Base-by-base conservation (phyloP, 2,797 vertebrate genomes). In the Kryptopterus vitreolus region DNA sequence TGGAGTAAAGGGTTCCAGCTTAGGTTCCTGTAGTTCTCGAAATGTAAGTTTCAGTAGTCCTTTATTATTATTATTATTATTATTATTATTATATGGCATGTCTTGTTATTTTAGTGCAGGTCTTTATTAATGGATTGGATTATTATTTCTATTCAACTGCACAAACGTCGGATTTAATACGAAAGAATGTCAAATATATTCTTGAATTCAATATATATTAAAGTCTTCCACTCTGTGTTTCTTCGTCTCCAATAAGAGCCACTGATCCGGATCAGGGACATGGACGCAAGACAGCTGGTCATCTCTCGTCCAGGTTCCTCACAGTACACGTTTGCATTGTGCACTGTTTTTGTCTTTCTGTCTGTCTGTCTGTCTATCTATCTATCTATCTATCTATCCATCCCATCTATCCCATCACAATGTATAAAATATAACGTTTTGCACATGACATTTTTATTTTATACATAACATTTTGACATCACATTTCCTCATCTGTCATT, bases 1-100 rank as follows among this genome's bases (percentile, higher is more conserved):
- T 70, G 4, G 82, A 93, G 92, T 29, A 16, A 74, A 0, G 0
- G 15, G 18, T 6, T 76, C 4, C 2, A 53, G 12, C 62, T 84
- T 10, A 18, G 4, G 46, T 43, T 84, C 55, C 1, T 57, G 55
- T 29, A 75, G 24, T 24, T 15, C 13, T 11, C 1, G 9, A 1
- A 26, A 74, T 43, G 72, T 43, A 43, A 46, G 20, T 53, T 20
- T 48, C 20, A 55, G 1, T 22, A 11, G 16, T n/a, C n/a, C n/a
- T n/a, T n/a, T n/a, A 10, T 26, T 68, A 70, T 76, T 9, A 26
- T 22, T 43, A 18, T 18, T 13, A 35, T 63, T 63, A 52, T 38
- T 55, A 7, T 13, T 22, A 13, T 55, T 16, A 73, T 35, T 24
- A 38, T 38, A 12, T 38, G 35, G 24, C 33, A 57, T 22, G 33